Percentiles rank a stretch among this genome's conserved stretches.
Conservation (phyloP, 2,113 vertebrate genomes). For the Sialia sialis region DNA sequence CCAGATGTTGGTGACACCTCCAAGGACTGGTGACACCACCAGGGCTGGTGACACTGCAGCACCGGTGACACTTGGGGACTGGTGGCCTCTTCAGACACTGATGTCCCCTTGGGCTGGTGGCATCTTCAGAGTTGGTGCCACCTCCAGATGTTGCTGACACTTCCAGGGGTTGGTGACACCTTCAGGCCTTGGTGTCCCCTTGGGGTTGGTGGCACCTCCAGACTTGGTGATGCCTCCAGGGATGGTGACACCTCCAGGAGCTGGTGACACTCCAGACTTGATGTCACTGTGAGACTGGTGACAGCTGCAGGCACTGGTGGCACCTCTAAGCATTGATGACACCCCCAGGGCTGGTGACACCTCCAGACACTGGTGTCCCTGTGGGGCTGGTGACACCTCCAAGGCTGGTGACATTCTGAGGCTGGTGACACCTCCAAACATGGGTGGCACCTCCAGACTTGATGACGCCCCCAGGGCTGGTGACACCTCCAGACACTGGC, state of each 20-base stretch:
- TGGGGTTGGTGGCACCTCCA: not conserved
- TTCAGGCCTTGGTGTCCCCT: not conserved
- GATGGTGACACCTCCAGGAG: rapidly evolving
- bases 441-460: not conserved
- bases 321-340: too few relatives aligned
- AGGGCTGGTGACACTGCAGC: not conserved
- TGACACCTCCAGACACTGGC: rapidly evolving
- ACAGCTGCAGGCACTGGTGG: not conserved
- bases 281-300: too few relatives aligned
- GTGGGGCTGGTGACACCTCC: not conserved
- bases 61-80: not conserved
- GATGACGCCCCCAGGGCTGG: not conserved
- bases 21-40: too few relatives aligned
- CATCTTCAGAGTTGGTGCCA: not conserved
- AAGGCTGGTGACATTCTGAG: not conserved
- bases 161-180: not conserved
- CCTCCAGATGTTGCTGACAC: not conserved
- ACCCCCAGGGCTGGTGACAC: too few relatives aligned
- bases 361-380: not conserved
- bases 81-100: not conserved
- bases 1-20: not conserved
- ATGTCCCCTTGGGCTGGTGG: not conserved
- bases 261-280: not conserved
- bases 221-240: not conserved
- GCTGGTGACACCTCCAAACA: rapidly evolving